Evolutionary conservation across 2,797 vertebrate genomes (phyloP), one percentile per base, ranked within the genome.

Genomic region (Molossus molossus): DNA sequence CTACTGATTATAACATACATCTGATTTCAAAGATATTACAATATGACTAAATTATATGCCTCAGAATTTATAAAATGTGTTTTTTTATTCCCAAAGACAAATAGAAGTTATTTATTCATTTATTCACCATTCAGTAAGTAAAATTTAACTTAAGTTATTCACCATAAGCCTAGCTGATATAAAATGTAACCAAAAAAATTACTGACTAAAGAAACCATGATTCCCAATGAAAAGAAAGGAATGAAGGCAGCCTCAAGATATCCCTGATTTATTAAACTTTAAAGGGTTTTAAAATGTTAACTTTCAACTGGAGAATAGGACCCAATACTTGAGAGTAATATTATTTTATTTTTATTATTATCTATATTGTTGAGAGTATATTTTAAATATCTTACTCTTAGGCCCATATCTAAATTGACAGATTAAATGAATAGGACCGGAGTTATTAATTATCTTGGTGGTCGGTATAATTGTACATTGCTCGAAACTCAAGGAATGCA

Each of bases 21-120:
- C 40, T 96, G 48, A 96, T 72, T 95, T 95, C 57, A 18, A 55
- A 95, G 57, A 83, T 91, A n/a, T 86, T 96, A 94, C 93, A 95
- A 87, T 94, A 86, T 77, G 29, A 94, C n/a, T 70, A 93, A 96
- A 92, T 14, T 53, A 0, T 64, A 5, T 55, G 33, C 37, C 67
- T 94, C 20, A 67, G 79, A 95, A 83, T 91, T 94, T 93, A 67
- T 27, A 91, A 97, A 94, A 82, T 33, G 14, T 86, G 14, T 8
- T 84, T 83, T 96, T 29, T 72, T 40, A 82, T 86, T 93, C 76
- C 92, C 64, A 88, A 91, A 94, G 29, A 81, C 37, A 92, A 81
- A 90, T 0, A 84, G 18, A 95, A 94, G 73, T 53, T 87, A 96
- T 55, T 83, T 88, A 69, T 94, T 81, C 21, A 77, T 57, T 76